Conservation (phyloP, 2,888 invertebrate species). For the Chamaedrilus cognettii region DNA sequence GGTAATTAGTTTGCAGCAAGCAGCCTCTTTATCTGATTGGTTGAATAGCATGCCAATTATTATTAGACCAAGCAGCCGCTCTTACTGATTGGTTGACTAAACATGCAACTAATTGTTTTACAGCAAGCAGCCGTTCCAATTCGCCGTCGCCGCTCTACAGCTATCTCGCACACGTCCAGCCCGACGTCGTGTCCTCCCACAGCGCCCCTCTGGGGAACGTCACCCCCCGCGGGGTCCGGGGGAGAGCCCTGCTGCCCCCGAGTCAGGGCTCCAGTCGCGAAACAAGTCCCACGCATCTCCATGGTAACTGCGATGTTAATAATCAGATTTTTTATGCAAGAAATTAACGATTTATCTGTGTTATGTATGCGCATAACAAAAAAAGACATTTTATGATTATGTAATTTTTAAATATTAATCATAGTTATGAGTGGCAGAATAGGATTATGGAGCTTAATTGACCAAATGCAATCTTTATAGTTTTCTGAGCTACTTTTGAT, state of each 20-base stretch:
- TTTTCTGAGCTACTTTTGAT: no score
- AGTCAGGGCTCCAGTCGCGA: conserved; percentile 61
- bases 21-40: no score
- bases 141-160: conserved; percentile 87
- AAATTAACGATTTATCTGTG: background rate
- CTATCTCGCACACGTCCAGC: conserved; percentile 68
- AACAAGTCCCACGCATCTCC: conserved; percentile 55
- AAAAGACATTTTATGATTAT: no score
- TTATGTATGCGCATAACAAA: no score
- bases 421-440: no score
- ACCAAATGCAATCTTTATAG: no score
- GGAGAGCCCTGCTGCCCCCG: background rate
- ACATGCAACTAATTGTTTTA: background rate
- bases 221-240: background rate
- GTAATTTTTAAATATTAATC: no score
- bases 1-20: no score
- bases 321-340: background rate
- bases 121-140: conserved; percentile 90
- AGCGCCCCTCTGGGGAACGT: no score
- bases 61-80: background rate
- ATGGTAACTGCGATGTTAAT: conserved; percentile 31
- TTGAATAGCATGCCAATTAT: no score
- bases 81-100: background rate
- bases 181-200: no score
- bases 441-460: no score